These are phyloP conservation scores for Athalia cordata DNA, from an alignment of 2,888 invertebrate species.

Conservation along the genomic window DNA sequence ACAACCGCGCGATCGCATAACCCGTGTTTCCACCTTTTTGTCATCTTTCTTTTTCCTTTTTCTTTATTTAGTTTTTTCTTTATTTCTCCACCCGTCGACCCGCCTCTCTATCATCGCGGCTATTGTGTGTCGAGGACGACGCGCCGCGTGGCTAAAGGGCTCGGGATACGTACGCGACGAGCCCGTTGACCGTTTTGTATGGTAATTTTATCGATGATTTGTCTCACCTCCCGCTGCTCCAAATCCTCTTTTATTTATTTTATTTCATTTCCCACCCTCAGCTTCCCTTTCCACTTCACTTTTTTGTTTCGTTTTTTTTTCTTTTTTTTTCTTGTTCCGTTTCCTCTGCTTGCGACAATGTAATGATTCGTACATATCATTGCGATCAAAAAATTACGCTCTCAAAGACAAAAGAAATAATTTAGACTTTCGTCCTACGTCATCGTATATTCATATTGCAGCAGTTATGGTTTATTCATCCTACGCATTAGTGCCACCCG, in stretches of 20 bases:
- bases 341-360: background rate
- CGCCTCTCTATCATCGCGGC: slow-evolving; percentile 11
- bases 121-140: background rate
- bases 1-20: background rate
- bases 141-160: slow-evolving; percentile 4
- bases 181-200: slow-evolving; percentile 61
- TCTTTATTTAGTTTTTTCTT: background rate
- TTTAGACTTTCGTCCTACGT: too few species aligned
- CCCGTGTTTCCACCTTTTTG: background rate
- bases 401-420: too few species aligned
- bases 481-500: too few species aligned
- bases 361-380: too few species aligned
- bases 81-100: background rate
- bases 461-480: too few species aligned
- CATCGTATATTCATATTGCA: too few species aligned
- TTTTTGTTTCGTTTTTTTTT: background rate
- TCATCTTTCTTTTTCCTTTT: background rate
- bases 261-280: background rate
- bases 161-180: slow-evolving; percentile 37
- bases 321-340: background rate
- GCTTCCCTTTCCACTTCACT: background rate
- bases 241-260: slow-evolving; percentile 30
- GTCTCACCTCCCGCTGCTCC: slow-evolving; percentile 50
- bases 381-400: too few species aligned
- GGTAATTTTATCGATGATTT: slow-evolving; percentile 60